A percentile compares a stretch with the other conserved stretches of the same genome.
phyloP scores from a whole-genome alignment of 2,797 vertebrate species.

The Natrix natrix region DNA sequence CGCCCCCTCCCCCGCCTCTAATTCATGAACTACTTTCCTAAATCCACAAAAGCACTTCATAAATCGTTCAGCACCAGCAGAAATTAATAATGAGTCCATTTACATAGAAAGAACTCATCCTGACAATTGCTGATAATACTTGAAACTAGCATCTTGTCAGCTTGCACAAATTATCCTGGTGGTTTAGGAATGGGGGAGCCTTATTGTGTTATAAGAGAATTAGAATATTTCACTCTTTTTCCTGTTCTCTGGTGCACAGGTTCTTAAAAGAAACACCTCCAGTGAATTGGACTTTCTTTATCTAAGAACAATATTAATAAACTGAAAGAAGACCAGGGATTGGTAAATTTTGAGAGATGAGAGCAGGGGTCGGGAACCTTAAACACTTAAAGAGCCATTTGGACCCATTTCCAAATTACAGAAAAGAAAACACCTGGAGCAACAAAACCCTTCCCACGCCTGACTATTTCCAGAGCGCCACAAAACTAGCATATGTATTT shows the following conservation, averaged over 20 bases:
- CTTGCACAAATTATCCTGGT: constrained; percentile 53
- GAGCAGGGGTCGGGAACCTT: no score
- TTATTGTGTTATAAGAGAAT: constrained; percentile 56
- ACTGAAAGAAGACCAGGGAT: not conserved
- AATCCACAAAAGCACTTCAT: constrained; percentile 73
- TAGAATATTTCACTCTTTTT: constrained; percentile 36
- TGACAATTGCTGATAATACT: constrained; percentile 69
- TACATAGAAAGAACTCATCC: constrained; percentile 74
- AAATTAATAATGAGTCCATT: constrained; percentile 79
- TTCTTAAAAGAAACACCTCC: not conserved
- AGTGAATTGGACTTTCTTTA: not conserved
- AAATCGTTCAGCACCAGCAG: constrained; percentile 72
- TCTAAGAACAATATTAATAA: not conserved
- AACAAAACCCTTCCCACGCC: no score
- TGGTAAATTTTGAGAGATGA: not conserved
- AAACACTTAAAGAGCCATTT: no score
- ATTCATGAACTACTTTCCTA: constrained; percentile 75
- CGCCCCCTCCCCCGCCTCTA: constrained; percentile 53
- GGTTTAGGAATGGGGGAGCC: constrained; percentile 39
- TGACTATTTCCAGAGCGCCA: no score
- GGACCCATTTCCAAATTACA: no score
- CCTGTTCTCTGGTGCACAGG: not conserved
- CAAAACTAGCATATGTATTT: no score
- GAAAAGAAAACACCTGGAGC: no score
- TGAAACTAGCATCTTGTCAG: constrained; percentile 55